Evolutionary conservation across 2,888 invertebrate species (phyloP).

Genomic region (Dugesia japonica): DNA sequence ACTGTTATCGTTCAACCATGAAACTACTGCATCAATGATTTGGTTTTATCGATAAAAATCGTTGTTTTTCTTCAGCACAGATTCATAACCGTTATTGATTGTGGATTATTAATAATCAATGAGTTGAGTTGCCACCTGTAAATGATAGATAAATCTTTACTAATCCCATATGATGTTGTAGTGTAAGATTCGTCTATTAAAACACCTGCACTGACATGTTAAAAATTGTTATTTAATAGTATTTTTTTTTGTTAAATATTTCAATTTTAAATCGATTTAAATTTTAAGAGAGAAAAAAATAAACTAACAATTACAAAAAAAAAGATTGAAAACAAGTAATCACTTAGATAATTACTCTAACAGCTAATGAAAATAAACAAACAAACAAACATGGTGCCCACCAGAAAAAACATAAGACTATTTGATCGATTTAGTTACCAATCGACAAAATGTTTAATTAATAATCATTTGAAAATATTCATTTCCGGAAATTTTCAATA

Average conservation of each 20-base stretch:
- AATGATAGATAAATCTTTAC: constrained; percentile 6
- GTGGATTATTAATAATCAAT: constrained; percentile 14
- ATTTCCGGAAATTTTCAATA: not conserved
- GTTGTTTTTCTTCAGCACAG: constrained; percentile 13
- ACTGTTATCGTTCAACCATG: not conserved
- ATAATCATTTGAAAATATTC: not conserved
- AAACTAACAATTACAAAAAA: too few species aligned
- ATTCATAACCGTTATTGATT: not conserved
- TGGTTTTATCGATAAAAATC: constrained; percentile 4
- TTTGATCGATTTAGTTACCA: not conserved
- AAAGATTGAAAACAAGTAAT: not conserved
- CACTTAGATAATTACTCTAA: constrained; percentile 7
- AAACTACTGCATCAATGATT: constrained; percentile 20
- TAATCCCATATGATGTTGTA: not conserved
- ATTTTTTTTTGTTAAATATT: not conserved
- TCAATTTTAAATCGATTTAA: not conserved
- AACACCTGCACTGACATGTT: constrained; percentile 3
- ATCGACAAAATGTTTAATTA: not conserved
- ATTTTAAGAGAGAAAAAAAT: too few species aligned
- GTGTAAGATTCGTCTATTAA: not conserved
- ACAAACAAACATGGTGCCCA: not conserved
- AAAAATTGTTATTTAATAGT: not conserved
- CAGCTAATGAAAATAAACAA: constrained; percentile 10
- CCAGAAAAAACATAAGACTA: not conserved
- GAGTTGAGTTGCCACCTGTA: constrained; percentile 11